A percentile compares a stretch with the other conserved stretches of the same genome.
phyloP scores from a whole-genome alignment of 2,797 vertebrate genomes.

The Neopelma chrysocephalum region DNA sequence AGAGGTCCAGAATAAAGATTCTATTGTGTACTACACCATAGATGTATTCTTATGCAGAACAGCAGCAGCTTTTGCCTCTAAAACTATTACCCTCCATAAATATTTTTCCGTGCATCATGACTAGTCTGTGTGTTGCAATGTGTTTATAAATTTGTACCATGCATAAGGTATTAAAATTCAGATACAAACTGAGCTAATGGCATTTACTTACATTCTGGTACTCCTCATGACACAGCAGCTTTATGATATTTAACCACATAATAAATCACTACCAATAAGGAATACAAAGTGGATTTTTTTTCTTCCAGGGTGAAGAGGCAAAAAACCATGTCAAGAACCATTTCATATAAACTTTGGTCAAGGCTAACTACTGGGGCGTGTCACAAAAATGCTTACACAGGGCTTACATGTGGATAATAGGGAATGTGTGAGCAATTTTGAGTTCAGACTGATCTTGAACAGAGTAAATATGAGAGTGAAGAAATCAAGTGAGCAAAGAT shows the following conservation, averaged over 20 bases:
- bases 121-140: background rate
- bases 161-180: background rate
- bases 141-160: background rate
- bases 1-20: constrained; percentile 12
- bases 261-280: background rate
- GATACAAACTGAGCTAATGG: background rate
- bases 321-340: background rate
- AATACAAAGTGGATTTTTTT: background rate
- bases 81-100: background rate
- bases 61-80: background rate
- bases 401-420: background rate
- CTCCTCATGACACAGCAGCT: background rate
- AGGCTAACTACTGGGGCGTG: background rate
- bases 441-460: background rate
- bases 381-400: background rate
- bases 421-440: background rate
- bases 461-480: constrained; percentile 39
- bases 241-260: background rate
- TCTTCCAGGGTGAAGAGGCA: background rate
- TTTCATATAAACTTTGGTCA: background rate
- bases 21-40: background rate
- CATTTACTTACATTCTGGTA: background rate
- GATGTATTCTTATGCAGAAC: constrained; percentile 14
- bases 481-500: constrained; percentile 69
- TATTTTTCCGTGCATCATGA: background rate